phyloP scores from a whole-genome alignment of 1,140 invertebrate species.

The Eriocheir sinensis region DNA sequence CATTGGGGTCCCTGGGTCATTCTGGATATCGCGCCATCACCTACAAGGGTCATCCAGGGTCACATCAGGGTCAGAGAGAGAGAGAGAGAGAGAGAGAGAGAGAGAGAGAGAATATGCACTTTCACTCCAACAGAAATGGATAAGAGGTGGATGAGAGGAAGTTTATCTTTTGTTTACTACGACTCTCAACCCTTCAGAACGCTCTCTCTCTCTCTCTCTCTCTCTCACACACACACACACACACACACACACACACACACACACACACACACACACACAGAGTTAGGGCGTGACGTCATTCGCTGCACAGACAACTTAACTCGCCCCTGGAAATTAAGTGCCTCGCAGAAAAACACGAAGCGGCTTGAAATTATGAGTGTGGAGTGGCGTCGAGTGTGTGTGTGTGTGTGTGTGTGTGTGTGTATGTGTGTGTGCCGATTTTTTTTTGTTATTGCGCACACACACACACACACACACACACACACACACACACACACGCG shows the following conservation, averaged over 20 bases:
- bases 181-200: neutral
- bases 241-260: too few relatives aligned
- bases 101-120: neutral
- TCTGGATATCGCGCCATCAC: neutral
- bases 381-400: neutral
- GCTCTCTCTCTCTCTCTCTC: neutral
- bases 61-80: neutral
- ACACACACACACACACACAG: neutral
- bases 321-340: neutral
- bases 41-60: neutral
- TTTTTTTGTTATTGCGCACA: neutral
- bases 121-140: too few relatives aligned
- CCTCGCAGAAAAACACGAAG: neutral
- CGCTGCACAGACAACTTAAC: neutral
- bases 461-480: slow-evolving; percentile 18
- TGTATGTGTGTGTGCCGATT: too few relatives aligned
- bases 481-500: neutral
- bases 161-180: slow-evolving; percentile 1
- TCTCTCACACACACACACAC: neutral
- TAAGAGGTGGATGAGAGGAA: slow-evolving; percentile 1
- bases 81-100: slow-evolving; percentile 22
- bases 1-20: neutral
- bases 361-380: neutral
- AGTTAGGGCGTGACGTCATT: neutral
- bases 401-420: too few relatives aligned